Evolutionary conservation across 1,140 invertebrate genomes (phyloP), one percentile per base, ranked within the genome.

Genomic region (Orius insidiosus): DNA sequence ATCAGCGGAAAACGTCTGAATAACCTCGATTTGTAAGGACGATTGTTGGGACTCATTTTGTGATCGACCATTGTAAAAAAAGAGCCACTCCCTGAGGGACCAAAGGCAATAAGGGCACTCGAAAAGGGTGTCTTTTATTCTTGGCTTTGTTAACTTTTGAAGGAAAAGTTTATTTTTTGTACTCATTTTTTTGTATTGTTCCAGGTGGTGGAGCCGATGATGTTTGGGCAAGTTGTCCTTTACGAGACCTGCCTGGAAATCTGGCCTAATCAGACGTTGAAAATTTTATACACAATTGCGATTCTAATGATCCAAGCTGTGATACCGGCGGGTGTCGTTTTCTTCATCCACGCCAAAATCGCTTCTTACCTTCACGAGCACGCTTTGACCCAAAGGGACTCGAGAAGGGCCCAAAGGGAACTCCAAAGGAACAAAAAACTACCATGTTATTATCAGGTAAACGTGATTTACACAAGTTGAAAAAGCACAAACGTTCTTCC

Each of bases 291-390:
- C 57, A 64, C 65, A 1, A 61, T 71, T 6, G 61, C 60, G 5
- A 62, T 68, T 3, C 59, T 74, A 45, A 52, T 73, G 19, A 59
- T 70, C 10, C 69, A 72, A 54, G 70, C 72, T 47, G 57, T 74
- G 24, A 60, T 72, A 8, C 72, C 72, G 0, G 67, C 69, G 33
- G 52, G 66, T 11, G 69, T 72, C 8, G 59, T 75, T 3, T 56
- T 57, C 8, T 57, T 66, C n/a, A 67, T 70, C 0, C 70, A 75
- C 53, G 61, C 65, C 2, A 53, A 63, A 19, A 73, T 74, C 13
- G 69, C 62, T 16, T 53, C 59, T 4, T 65, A 68, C 52, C 55
- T 70, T 10, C 59, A 60, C 39, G 49, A 52, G 14, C 58, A 61
- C 37, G 54, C 56, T 1, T 50, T 42, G 14, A 55, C 53, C n/a